Base-by-base conservation (phyloP, 2,797 vertebrate species). In the Borostomias antarcticus region DNA sequence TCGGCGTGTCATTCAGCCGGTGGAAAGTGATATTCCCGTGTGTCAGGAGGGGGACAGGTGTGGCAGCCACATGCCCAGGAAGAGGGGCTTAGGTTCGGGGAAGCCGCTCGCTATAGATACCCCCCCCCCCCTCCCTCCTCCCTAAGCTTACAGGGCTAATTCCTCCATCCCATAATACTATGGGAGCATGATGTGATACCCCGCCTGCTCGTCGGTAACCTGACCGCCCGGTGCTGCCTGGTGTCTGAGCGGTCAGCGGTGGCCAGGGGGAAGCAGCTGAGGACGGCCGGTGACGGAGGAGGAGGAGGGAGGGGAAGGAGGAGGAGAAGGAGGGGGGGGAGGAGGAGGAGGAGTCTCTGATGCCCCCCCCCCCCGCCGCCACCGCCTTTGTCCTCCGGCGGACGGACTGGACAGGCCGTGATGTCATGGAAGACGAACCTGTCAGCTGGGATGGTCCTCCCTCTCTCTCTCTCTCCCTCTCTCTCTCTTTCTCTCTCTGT, bases 261-360 rank as follows among this genome's bases (percentile, higher is more conserved):
- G 54, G 72, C 62, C 72, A 45, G 48, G 45, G 50, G 29, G 64
- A 70, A 80, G 72, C 81, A 83, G 81, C 81, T 82, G 78, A 85
- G 66, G 69, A 67, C 57, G 69, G 9, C 33, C 21, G 68, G 25
- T 47, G 66, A 29, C 54, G 45, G 63, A 45, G 52, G 63, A n/a
- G n/a, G n/a, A n/a, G n/a, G n/a, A n/a, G n/a, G n/a, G n/a, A n/a
- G 45, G 50, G 29, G 64, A 70, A 80, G 72, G 79, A 83, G 81
- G 79, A 80, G 78, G 83, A 64, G 69, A 67, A 52, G 69, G 9
- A 21, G 13, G 68, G 25, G 37, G 66, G 25, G 54, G 45, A 61
- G 28, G 52, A 61, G n/a, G n/a, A n/a, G n/a, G n/a, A 62, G 72
- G 26, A 58, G 29, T 52, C 51, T 62, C 60, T 21, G 43, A 50